Base-by-base conservation (phyloP, 2,797 vertebrate genomes). In the Coranthus polyacanthus region DNA sequence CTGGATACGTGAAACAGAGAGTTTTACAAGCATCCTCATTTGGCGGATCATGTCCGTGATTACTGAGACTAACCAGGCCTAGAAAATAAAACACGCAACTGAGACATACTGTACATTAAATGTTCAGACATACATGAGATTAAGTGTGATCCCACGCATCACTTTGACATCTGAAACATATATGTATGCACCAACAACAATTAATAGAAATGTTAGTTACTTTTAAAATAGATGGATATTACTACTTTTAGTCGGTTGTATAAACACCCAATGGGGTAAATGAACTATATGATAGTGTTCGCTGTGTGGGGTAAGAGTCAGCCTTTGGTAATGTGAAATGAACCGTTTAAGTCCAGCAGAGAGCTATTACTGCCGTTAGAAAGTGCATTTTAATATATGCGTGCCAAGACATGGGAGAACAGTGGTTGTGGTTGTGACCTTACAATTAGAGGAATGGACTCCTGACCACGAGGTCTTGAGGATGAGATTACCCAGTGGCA, bases 381-480 rank as follows among this genome's bases (percentile, higher is more conserved):
- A 52, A 53, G 43, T 60, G 8, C 32, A n/a, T 71, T 70, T 82
- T 70, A 77, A 69, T 82, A 74, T 82, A 66, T 77, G 58, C 51
- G 82, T 65, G 63, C 58, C 38, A 16, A 32, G 53, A 73, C 72
- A 78, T 70, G 39, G 55, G 46, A 53, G 43, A 37, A 56, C 47
- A 63, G 53, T 37, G 59, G 58, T 65, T 51, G 49, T 46, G 53
- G 63, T 56, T 76, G 12, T 67, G 75, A 87, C 75, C 83, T 76
- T 69, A 72, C 60, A 79, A 68, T 75, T 76, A 86, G 32, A 80
- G 29, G 51, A 63, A 44, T 60, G 13, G 51, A 76, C 70, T 78
- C 64, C 34, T 70, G 79, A 39, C 61, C 46, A 53, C 42, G 26
- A 79, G 76, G 73, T 78, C 56, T 36, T 8, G 18, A 41, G 62